Base-by-base conservation (phyloP, 53 echinoderm and acorn worm genomes). In the Apostichopus leukothele region DNA sequence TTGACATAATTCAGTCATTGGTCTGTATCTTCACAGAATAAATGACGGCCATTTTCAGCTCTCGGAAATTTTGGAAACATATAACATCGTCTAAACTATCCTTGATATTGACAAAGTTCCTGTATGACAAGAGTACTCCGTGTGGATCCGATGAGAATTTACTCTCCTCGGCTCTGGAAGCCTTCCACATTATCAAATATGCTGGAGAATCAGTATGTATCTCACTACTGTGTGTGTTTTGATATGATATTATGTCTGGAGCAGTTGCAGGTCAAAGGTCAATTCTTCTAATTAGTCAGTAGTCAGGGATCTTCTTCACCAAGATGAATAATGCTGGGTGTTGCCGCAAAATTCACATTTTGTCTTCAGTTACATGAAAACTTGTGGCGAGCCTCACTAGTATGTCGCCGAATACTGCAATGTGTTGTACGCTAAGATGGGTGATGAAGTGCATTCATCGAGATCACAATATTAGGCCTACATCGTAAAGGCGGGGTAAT, bases 191-290 rank as follows among this genome's bases (percentile, higher is more conserved):
- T 55, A 81, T 81, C 39, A 39, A 76, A 39, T 76, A 51, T 76
- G 76, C 39, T 51, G 76, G 22, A 76, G 25, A 22, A 0, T 25
- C 39, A 51, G 13, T 71, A 18, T 16, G 71, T n/a, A 71, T 6
- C 18, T 16, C 16, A 71, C n/a, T 71, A 71, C 71, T 16, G 71
- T 71, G 71, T 71, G 71, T 71, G 71, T 71, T 19, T 71, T 18
- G 51, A 76, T 53, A 19, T 54, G 54, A 59, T 39, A 39, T 39
- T 39, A 39, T 77, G 9, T 18, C n/a, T 50, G 22, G 53, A 52
- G 79, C 79, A 81, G 81, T 81, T n/a, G 19, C n/a, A 54, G 81
- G 81, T 81, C 81, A 81, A 23, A 81, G 81, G 81, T 81, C 81
- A 81, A 57, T 59, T 5, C 55, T 81, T 81, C 55, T 81, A 81